A percentile compares a stretch with the other conserved stretches of the same genome.
These are phyloP conservation scores for Arge pagana DNA, from an alignment of 2,888 invertebrate species.

Conservation along the genomic window DNA sequence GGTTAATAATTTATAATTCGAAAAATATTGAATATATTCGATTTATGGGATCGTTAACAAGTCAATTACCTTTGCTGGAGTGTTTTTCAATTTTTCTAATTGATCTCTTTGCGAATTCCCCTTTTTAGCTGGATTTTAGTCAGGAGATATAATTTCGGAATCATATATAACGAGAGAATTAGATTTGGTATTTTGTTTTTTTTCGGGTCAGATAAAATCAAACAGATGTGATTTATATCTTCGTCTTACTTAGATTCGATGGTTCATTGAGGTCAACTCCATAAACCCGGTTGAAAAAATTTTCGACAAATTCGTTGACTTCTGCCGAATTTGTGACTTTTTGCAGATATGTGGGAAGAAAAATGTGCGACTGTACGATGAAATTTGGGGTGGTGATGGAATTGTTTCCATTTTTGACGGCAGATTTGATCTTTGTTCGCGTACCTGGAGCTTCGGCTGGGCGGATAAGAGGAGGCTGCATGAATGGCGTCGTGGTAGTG, in stretches of 20 bases:
- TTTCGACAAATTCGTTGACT: no score
- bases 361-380: no score
- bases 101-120: conserved; percentile 68
- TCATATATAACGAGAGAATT: conserved; percentile 60
- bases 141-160: conserved; percentile 62
- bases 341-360: no score
- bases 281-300: no score
- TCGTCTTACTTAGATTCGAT: no score
- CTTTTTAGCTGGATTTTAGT: conserved; percentile 68
- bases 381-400: no score
- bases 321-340: no score
- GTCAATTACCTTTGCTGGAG: conserved; percentile 61
- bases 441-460: conserved; percentile 49
- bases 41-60: conserved; percentile 61
- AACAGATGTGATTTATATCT: no score
- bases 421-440: neutral
- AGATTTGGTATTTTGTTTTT: conserved; percentile 62
- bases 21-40: conserved; percentile 72
- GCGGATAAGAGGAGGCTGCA: conserved; percentile 52
- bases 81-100: conserved; percentile 65
- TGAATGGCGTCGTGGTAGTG: conserved; percentile 45
- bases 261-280: no score
- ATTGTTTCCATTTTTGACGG: no score
- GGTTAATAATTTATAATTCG: conserved; percentile 65
- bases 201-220: no score